Conservation (phyloP, 2,797 vertebrate genomes). For the Craterocephalus amniculus region DNA sequence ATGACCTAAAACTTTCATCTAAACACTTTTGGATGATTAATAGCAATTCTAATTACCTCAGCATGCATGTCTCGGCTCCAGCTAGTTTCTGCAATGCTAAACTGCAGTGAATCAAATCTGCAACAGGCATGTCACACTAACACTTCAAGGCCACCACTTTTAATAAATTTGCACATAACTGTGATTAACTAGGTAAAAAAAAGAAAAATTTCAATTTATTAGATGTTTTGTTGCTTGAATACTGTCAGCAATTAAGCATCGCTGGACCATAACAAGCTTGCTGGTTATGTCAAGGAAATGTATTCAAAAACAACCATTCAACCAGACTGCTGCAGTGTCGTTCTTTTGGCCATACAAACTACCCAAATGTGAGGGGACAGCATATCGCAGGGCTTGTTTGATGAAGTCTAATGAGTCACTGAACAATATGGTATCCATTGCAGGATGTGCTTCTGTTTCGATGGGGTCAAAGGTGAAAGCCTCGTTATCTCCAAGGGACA, state of each 20-base stretch:
- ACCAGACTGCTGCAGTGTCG: slow-evolving; percentile 32
- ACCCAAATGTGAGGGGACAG: slow-evolving; percentile 11
- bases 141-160: not conserved
- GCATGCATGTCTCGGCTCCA: no score
- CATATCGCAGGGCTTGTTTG: slow-evolving; percentile 23
- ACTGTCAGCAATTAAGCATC: not conserved
- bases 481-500: slow-evolving; percentile 63
- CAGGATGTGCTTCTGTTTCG: slow-evolving; percentile 74
- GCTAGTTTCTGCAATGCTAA: no score
- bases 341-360: slow-evolving; percentile 34
- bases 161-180: not conserved
- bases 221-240: not conserved
- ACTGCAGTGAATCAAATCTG: no score
- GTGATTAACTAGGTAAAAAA: not conserved
- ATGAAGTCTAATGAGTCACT: slow-evolving; percentile 26
- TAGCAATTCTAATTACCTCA: no score
- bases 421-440: slow-evolving; percentile 58
- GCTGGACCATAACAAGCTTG: not conserved
- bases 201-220: not conserved
- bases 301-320: slow-evolving; percentile 13
- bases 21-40: no score
- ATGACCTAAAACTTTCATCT: not conserved
- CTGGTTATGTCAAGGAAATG: not conserved
- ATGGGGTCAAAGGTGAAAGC: slow-evolving; percentile 56
- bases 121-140: not conserved